Base-by-base conservation (phyloP, 2,888 invertebrate genomes). In the Synergus itoensis region DNA sequence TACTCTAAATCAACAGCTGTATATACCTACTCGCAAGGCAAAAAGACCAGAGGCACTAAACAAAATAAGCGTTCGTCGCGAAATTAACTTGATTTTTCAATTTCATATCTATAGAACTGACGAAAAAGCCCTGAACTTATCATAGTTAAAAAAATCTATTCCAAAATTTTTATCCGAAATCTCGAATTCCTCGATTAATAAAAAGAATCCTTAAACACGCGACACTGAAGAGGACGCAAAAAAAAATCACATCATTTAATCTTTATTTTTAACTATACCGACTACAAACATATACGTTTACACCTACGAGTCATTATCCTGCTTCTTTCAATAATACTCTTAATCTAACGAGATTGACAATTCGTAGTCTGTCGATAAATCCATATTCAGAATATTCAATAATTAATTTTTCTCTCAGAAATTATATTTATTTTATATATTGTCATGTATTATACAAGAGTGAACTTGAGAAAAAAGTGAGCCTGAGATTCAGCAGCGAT, bases 31-130 rank as follows among this genome's bases (percentile, higher is more conserved):
- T 77, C 53, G 67, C 79, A 73, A 77, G 80, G 77, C 79, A 80
- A 36, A 36, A 81, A 77, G 79, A 80, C 73, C 79, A 79, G 63
- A 79, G 82, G 81, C 78, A 81, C 79, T 82, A 73, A 73, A 73
- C 3, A 79, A 65, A 80, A 65, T 76, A 81, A 83, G 80, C 78
- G 62, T 77, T 57, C 75, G 80, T 79, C 78, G 78, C 77, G 77
- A 43, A 18, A 81, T 60, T 65, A 65, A 53, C 5, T 67, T 45
- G 0, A n/a, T 53, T 53, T 18, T 16, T 16, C 28, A 41, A 28
- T 40, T 73, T 73, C 53, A 16, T 36, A n/a, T 73, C 28, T 53
- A 1, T 53, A 1, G 28, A 36, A 64, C n/a, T n/a, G 40, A n/a
- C n/a, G 40, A 36, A 36, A 53, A 73, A 53, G 28, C 48, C 48